Evolutionary conservation across 2,888 invertebrate genomes (phyloP).

Genomic region (Lathronympha strigana): DNA sequence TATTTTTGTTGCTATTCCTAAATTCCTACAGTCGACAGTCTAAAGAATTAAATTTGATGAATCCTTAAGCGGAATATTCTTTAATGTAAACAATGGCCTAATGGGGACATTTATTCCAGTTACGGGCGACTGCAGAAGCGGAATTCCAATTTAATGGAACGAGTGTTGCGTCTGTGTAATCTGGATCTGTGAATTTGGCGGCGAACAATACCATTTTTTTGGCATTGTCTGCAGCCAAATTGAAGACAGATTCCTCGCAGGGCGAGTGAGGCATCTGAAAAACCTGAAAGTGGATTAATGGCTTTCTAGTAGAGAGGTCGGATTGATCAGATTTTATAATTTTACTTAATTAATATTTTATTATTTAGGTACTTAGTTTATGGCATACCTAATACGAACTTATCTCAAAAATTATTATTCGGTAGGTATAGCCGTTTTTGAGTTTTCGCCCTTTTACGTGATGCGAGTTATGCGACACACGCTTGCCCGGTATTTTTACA

Average conservation of each 20-base stretch:
- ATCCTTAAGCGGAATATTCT: constrained; percentile 4
- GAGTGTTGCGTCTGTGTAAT: constrained; percentile 30
- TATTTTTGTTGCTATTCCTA: too few relatives aligned
- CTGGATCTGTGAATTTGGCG: constrained; percentile 32
- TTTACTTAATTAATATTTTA: too few relatives aligned
- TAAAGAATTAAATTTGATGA: constrained; percentile 6
- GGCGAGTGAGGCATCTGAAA: neutral
- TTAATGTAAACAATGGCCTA: constrained; percentile 15
- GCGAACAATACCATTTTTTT: constrained; percentile 12
- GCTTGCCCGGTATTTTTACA: too few relatives aligned
- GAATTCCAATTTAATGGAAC: constrained; percentile 25
- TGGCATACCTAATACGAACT: too few relatives aligned
- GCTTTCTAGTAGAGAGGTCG: neutral
- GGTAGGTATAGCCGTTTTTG: too few relatives aligned
- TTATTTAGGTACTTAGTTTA: too few relatives aligned
- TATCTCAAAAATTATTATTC: too few relatives aligned
- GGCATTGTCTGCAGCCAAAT: constrained; percentile 4
- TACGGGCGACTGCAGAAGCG: constrained; percentile 14
- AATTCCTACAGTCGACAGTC: too few relatives aligned
- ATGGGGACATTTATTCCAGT: constrained; percentile 17
- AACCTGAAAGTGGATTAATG: neutral
- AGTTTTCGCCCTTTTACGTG: too few relatives aligned
- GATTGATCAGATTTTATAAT: too few relatives aligned
- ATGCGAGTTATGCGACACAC: too few relatives aligned
- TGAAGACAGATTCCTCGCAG: neutral